These are phyloP conservation scores for Pseudomyrmex flavicornis DNA, from an alignment of 1,140 invertebrate genomes.

Conservation along the genomic window DNA sequence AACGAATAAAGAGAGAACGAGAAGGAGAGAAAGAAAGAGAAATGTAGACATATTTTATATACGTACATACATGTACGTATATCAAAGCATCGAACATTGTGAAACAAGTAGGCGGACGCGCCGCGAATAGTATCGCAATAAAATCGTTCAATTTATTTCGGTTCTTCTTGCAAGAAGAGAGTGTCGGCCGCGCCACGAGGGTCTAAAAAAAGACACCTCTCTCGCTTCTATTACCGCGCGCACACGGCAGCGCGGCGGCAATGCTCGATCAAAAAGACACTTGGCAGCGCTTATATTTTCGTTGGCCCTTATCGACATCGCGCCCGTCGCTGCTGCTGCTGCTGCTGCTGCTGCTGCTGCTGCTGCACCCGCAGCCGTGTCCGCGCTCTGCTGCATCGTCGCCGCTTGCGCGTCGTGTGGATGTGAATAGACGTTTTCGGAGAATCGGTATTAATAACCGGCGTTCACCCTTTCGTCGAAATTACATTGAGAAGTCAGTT, in stretches of 20 bases:
- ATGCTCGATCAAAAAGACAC: conserved; percentile 61
- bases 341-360: background rate
- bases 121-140: conserved; percentile 56
- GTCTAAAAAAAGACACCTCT: conserved; percentile 48
- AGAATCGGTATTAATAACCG: conserved; percentile 28
- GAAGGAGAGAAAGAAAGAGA: too few relatives aligned
- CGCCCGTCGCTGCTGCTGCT: too few relatives aligned
- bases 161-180: conserved; percentile 40
- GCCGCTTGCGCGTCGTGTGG: background rate
- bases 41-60: background rate
- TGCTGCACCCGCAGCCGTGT: background rate
- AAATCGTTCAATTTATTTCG: conserved; percentile 61
- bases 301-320: conserved; percentile 51
- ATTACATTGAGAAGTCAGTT: background rate
- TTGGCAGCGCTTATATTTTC: conserved; percentile 55
- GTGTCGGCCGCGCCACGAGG: conserved; percentile 41
- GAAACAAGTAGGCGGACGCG: conserved; percentile 50
- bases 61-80: background rate
- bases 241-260: conserved; percentile 38
- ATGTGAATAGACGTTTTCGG: conserved; percentile 4
- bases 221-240: conserved; percentile 45
- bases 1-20: conserved; percentile 5
- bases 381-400: background rate
- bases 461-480: background rate
- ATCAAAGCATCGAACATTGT: conserved; percentile 37